Evolutionary conservation across 2,113 vertebrate species (phyloP).

Genomic region (Poeciliopsis prolifica): DNA sequence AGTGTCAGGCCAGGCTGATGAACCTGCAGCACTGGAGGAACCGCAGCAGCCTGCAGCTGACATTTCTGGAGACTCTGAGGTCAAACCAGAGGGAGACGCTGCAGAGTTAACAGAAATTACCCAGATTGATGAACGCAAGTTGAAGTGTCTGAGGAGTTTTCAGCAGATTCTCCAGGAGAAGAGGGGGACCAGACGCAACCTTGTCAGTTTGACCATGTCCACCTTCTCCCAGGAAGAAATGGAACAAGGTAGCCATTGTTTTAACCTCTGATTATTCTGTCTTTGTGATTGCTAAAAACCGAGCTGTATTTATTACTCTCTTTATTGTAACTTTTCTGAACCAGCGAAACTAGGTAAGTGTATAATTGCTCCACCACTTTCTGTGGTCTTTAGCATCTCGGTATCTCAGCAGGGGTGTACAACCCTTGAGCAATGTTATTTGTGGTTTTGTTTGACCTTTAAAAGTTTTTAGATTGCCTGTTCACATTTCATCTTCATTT

Average conservation of each 20-base stretch:
- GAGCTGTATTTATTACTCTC: too few species aligned
- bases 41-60: conserved; percentile 19
- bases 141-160: conserved; percentile 91
- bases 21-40: conserved; percentile 20
- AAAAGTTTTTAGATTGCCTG: too few species aligned
- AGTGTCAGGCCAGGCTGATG: conserved; percentile 34
- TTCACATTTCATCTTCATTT: neutral
- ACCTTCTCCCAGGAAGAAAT: conserved; percentile 84
- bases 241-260: conserved; percentile 81
- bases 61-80: neutral
- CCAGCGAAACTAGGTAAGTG: too few species aligned
- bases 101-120: conserved; percentile 41
- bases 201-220: conserved; percentile 84
- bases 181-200: conserved; percentile 86
- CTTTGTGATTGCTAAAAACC: neutral
- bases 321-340: too few species aligned
- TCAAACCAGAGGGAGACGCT: conserved; percentile 33
- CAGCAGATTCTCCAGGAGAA: conserved; percentile 92
- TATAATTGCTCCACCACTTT: too few species aligned
- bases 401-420: too few species aligned
- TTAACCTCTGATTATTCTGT: neutral
- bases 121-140: conserved; percentile 82
- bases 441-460: neutral
- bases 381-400: too few species aligned
- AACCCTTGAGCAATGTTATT: neutral